Evolutionary conservation across 2,797 vertebrate species (phyloP).

Genomic region (Simalia tracyae): DNA sequence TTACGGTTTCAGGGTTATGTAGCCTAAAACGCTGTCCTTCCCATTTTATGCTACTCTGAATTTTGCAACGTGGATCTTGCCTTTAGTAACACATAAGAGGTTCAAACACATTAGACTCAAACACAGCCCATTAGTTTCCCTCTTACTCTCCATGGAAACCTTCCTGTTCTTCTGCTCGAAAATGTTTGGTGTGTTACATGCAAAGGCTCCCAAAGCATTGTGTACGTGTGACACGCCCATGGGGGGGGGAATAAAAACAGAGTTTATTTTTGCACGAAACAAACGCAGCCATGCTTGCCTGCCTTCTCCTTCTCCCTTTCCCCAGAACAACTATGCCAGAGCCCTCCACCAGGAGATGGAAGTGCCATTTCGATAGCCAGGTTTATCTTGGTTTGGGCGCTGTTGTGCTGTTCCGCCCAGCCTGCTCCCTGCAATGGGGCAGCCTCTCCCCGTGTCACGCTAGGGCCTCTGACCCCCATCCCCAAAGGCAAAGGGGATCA

Average conservation of each 20-base stretch:
- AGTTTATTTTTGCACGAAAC: background rate
- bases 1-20: background rate
- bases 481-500: background rate
- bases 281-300: background rate
- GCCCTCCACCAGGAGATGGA: background rate
- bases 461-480: background rate
- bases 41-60: background rate
- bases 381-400: background rate
- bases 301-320: background rate
- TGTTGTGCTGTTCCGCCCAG: background rate
- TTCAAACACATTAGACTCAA: background rate
- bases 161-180: background rate
- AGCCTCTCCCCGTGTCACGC: background rate
- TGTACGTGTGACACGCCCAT: background rate
- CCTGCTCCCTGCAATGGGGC: background rate
- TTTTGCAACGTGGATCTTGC: background rate
- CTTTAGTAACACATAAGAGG: background rate
- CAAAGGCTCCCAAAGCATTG: background rate
- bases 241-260: background rate
- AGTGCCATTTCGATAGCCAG: background rate
- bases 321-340: background rate
- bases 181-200: background rate
- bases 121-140: background rate
- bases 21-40: background rate
- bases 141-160: background rate